Conservation (phyloP, 2,888 invertebrate genomes). For the Cheiracanthium punctorium region DNA sequence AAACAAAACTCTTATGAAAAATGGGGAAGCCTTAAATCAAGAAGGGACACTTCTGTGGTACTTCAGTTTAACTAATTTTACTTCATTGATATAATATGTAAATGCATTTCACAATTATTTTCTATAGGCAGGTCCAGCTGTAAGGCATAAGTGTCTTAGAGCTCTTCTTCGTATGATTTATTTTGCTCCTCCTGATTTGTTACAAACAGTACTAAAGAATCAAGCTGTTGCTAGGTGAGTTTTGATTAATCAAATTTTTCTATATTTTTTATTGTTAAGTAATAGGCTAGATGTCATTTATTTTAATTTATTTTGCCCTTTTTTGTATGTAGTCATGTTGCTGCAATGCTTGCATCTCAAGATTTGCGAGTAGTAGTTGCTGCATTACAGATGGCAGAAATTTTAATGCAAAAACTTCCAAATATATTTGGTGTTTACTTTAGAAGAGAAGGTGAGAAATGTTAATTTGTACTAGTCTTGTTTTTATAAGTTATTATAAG, state of each 20-base stretch:
- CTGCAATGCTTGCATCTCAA: constrained; percentile 97
- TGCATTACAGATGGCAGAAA: constrained; percentile 96
- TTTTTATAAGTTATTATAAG: no score
- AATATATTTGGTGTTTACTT: constrained; percentile 97
- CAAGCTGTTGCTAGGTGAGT: constrained; percentile 83
- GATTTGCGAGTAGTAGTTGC: constrained; percentile 97
- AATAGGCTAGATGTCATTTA: no score
- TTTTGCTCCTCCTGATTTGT: constrained; percentile 90
- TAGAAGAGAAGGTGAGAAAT: constrained; percentile 89
- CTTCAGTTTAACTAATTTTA: no score
- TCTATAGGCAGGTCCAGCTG: constrained; percentile 90
- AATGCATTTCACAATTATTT: neutral
- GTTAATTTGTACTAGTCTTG: no score
- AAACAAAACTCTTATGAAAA: no score
- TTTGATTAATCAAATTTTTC: neutral
- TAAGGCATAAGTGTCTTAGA: constrained; percentile 96
- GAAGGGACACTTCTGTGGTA: no score
- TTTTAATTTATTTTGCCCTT: neutral
- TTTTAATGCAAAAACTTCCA: constrained; percentile 96
- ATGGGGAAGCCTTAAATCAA: no score
- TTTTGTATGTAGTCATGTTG: constrained; percentile 96
- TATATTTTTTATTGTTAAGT: no score
- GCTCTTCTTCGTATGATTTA: constrained; percentile 97
- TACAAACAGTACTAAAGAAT: constrained; percentile 83
- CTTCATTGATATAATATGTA: no score